phyloP scores from a whole-genome alignment of 2,797 vertebrate genomes.

The Tarsius wallacei region DNA sequence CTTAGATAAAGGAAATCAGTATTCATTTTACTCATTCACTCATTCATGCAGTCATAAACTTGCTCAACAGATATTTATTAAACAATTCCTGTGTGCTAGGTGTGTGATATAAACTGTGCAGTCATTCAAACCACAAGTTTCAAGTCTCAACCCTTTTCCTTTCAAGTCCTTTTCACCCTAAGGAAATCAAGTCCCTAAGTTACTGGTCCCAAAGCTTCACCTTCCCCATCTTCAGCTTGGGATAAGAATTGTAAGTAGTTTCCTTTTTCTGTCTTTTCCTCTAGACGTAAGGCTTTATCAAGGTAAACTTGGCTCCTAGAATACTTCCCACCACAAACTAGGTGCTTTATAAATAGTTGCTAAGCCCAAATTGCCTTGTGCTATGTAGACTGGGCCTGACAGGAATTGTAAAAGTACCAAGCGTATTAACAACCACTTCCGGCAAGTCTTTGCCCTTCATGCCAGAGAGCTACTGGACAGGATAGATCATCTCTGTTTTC shows the following conservation, averaged over 20 bases:
- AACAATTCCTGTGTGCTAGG: neutral
- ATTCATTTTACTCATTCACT: neutral
- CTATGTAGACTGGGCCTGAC: neutral
- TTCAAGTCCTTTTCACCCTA: neutral
- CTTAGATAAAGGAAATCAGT: neutral
- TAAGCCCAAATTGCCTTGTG: neutral
- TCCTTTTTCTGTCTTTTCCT: neutral
- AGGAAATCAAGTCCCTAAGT: neutral
- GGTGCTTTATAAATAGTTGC: neutral
- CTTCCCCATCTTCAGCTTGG: neutral
- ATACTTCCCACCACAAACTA: neutral
- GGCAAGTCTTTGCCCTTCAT: constrained; percentile 25
- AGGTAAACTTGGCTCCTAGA: neutral
- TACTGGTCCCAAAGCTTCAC: neutral
- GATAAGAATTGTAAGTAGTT: neutral
- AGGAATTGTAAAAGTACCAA: constrained; percentile 31
- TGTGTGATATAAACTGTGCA: neutral
- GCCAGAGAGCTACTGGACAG: neutral
- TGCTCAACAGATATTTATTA: neutral
- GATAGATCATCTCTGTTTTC: constrained; percentile 63
- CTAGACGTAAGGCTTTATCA: neutral
- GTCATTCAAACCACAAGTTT: neutral
- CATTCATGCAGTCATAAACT: neutral
- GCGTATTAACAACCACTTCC: neutral
- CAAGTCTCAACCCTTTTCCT: constrained; percentile 21